Percentiles rank a stretch among this genome's conserved stretches.
phyloP scores from a whole-genome alignment of 2,797 vertebrate species.

The Masticophis lateralis region DNA sequence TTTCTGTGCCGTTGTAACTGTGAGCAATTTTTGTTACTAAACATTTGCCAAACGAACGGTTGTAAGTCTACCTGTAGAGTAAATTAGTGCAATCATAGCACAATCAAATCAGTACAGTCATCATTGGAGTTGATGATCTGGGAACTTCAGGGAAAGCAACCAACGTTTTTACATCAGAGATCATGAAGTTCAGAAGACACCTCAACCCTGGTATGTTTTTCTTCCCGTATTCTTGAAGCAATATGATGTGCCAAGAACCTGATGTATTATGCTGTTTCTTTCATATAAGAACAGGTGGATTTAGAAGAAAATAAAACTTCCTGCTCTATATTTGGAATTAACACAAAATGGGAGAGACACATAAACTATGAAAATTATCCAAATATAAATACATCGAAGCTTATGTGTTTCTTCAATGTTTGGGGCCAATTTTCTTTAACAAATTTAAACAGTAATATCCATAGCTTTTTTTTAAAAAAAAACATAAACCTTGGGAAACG shows the following conservation, averaged over 20 bases:
- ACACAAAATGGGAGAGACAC: accelerated
- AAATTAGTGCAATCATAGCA: neutral
- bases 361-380: conserved; percentile 24
- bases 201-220: neutral
- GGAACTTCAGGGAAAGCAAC: neutral
- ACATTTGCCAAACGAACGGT: neutral
- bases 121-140: neutral
- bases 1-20: neutral
- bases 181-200: neutral
- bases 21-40: neutral
- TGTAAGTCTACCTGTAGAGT: neutral
- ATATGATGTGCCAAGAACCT: neutral
- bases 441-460: conserved; percentile 34
- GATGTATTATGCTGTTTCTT: neutral
- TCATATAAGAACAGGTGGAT: neutral
- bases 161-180: neutral
- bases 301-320: neutral
- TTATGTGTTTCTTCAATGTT: conserved; percentile 41
- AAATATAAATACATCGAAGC: conserved; percentile 42
- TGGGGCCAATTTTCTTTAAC: conserved; percentile 37
- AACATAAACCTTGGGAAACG: conserved; percentile 42
- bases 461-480: neutral
- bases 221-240: neutral
- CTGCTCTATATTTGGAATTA: neutral
- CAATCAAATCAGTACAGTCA: neutral